Evolutionary conservation across 2,888 invertebrate genomes (phyloP).

Genomic region (Petrolisthes cinctipes): DNA sequence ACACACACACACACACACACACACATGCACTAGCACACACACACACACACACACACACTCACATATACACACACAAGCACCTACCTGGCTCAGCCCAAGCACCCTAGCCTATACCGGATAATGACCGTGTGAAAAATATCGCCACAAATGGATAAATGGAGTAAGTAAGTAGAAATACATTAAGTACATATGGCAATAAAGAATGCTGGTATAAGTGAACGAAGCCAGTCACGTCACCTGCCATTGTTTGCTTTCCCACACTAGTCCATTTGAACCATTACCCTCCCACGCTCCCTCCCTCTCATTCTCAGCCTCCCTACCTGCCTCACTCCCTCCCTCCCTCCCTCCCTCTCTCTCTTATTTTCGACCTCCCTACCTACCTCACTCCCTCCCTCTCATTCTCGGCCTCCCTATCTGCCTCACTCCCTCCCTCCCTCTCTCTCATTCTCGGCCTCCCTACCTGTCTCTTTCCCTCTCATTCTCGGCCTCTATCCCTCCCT

Average conservation of each 20-base stretch:
- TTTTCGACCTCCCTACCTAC: neutral
- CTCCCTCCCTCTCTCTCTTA: constrained; percentile 6
- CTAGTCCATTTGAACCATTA: neutral
- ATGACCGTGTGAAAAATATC: too few species aligned
- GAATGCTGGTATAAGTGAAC: neutral
- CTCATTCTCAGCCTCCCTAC: neutral
- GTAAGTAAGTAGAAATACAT: too few species aligned
- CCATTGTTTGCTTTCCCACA: neutral
- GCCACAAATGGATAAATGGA: too few species aligned
- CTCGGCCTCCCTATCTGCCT: neutral
- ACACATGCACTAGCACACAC: too few species aligned
- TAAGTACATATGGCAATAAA: neutral
- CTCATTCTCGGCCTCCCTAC: too few species aligned
- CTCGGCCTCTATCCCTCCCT: neutral
- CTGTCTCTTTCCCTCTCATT: neutral
- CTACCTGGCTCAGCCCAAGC: too few species aligned
- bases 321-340: neutral
- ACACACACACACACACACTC: too few species aligned
- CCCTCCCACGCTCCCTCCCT: neutral
- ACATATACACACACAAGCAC: too few species aligned
- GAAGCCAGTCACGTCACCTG: neutral
- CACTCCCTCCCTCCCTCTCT: neutral
- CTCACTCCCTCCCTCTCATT: neutral
- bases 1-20: too few species aligned
- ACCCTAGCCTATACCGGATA: too few species aligned